Percentiles rank a stretch among this genome's conserved stretches.
phyloP scores from a whole-genome alignment of 2,888 invertebrate species.

The Catocala sponsa region DNA sequence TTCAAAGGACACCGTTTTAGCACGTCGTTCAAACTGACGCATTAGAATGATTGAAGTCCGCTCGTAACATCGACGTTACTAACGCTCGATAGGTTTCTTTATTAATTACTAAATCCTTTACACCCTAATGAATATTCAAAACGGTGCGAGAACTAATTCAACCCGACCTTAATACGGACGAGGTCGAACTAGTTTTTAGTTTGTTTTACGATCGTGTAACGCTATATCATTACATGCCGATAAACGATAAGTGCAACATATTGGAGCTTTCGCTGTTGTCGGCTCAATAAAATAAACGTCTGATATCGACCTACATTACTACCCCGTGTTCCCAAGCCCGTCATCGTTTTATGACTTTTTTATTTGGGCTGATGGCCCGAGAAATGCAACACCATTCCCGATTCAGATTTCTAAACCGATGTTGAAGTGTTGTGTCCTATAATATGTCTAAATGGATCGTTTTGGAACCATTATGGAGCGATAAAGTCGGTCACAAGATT shows the following conservation, averaged over 20 bases:
- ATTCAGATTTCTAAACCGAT: conserved; percentile 77
- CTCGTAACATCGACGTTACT: conserved; percentile 61
- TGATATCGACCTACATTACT: conserved; percentile 78
- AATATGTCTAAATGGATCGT: conserved; percentile 70
- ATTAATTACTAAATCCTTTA: conserved; percentile 74
- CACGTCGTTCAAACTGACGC: conserved; percentile 57
- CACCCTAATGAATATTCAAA: conserved; percentile 76
- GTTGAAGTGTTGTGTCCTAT: conserved; percentile 67
- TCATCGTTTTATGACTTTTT: conserved; percentile 85
- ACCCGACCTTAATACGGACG: conserved; percentile 62
- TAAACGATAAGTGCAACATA: conserved; percentile 82
- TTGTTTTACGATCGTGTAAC: conserved; percentile 81
- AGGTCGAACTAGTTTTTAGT: conserved; percentile 67
- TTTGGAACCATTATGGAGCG: conserved; percentile 61
- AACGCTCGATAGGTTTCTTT: conserved; percentile 70
- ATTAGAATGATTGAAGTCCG: conserved; percentile 57
- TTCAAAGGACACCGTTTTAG: conserved; percentile 65
- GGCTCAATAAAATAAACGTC: conserved; percentile 76
- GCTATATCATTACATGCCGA: conserved; percentile 80
- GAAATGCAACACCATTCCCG: conserved; percentile 83
- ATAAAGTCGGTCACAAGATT: conserved; percentile 50
- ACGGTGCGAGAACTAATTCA: conserved; percentile 65
- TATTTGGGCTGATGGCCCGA: conserved; percentile 80
- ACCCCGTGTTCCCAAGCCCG: conserved; percentile 83
- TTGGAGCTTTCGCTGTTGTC: conserved; percentile 74